These are phyloP conservation scores for Ennomos quercinarius DNA, from an alignment of 2,888 invertebrate genomes.

Conservation along the genomic window DNA sequence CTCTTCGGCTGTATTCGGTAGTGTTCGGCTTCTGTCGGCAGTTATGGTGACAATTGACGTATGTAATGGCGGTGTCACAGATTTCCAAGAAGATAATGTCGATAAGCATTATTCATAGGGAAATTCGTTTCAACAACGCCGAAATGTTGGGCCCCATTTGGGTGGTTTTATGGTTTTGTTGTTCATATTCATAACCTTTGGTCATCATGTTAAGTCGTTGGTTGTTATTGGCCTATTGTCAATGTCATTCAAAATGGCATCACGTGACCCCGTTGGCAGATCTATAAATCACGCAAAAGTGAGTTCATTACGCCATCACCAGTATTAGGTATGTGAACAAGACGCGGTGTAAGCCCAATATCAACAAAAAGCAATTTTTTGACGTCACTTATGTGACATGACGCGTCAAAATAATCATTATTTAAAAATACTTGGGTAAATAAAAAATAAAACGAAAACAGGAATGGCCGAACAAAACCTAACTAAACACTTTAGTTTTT, in stretches of 20 bases:
- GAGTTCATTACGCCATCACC: too few species aligned
- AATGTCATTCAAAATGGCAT: conserved; percentile 9
- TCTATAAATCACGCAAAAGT: too few species aligned
- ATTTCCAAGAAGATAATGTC: conserved; percentile 70
- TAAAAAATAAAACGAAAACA: too few species aligned
- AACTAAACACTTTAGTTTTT: too few species aligned
- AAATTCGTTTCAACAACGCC: conserved; percentile 57
- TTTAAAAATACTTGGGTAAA: too few species aligned
- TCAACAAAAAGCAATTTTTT: too few species aligned
- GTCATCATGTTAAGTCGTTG: conserved; percentile 15
- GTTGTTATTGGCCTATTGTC: conserved; percentile 23
- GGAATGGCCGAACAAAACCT: too few species aligned
- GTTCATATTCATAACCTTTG: conserved; percentile 30
- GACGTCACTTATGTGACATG: too few species aligned
- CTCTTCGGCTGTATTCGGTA: conserved; percentile 71
- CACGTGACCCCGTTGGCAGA: neutral
- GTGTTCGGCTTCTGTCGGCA: conserved; percentile 63
- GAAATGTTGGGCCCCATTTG: conserved; percentile 43
- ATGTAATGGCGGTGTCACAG: conserved; percentile 64
- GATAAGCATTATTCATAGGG: conserved; percentile 56
- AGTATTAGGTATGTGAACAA: too few species aligned
- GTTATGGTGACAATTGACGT: conserved; percentile 73
- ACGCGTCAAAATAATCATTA: too few species aligned
- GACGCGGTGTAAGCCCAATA: too few species aligned
- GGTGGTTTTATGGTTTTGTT: conserved; percentile 43